Base-by-base conservation (phyloP, 1,140 invertebrate species). In the Palaemon carinicauda region DNA sequence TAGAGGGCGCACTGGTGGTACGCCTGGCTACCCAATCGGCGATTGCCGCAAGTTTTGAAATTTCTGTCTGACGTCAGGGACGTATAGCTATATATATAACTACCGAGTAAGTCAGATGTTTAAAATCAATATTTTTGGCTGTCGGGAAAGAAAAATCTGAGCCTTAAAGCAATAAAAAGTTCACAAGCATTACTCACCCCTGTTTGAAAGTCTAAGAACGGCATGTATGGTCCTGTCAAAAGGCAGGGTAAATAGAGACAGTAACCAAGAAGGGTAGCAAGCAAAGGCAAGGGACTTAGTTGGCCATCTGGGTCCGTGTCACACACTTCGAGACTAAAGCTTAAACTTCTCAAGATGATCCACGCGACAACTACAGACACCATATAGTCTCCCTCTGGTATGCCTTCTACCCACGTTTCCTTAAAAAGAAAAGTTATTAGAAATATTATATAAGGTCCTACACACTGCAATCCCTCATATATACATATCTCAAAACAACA, bases 221-320 rank as follows among this genome's bases (percentile, higher is more conserved):
- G 92, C 87, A 97, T 93, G 77, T 97, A 92, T 29, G 96, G 96
- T 69, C 96, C 96, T 88, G 94, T 93, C 89, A 95, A 95, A 60
- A 96, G 93, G 14, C 94, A 92, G 33, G 96, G 96, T 56, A 97
- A 93, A 91, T 98, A 97, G 87, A 97, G 93, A 86, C 94, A 94
- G 90, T 97, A 97, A 50, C 94, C 93, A 27, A 95, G 90, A 87
- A 93, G 93, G 31, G 94, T 90, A 1, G 90, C 52, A 73, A 93
- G 91, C 81, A 92, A 90, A 21, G 90, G 87, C 7, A 91, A 90
- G 84, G 90, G 90, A 60, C 89, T 90, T n/a, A 33, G 56, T 3
- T 90, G 79, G 87, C 78, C 90, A 60, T 90, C 86, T 21, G 90
- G 81, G 51, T 91, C 86, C 27, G 90, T 90, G 29, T 86, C 81